Base-by-base conservation (phyloP, 2,113 vertebrate genomes). In the Nibea coibor region DNA sequence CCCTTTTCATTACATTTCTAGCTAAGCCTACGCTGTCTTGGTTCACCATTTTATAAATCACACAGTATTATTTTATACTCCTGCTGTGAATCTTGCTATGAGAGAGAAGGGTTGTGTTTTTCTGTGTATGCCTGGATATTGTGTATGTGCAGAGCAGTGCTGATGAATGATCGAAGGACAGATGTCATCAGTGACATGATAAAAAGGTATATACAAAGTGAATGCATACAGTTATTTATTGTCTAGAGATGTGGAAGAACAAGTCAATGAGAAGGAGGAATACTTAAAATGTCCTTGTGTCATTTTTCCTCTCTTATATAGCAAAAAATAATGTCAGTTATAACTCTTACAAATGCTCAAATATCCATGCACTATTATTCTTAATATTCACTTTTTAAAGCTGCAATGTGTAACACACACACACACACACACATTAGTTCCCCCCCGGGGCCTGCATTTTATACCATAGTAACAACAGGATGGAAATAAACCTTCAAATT, bases 31-130 rank as follows among this genome's bases (percentile, higher is more conserved):
- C 22, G 19, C 43, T 53, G 24, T 47, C 54, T 82, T 65, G 64
- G 51, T 61, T 61, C 24, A 1, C 45, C 10, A 7, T 72, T 62
- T 65, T 75, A 83, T 80, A 64, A 84, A 83, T 67, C 62, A 61
- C 43, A 17, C 58, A 22, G 45, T 45, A 5, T 65, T 62, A 19
- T 75, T 83, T 57, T 19, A 22, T n/a, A 54, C 50, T 59, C 64
- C 66, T 39, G 12, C 42, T 26, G 59, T 69, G 50, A n/a, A 4
- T 63, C n/a, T 50, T 5, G 51, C 20, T 48, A 57, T 28, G 45
- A 47, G 57, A 87, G 58, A 62, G 39, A 24, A 22, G 28, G 66
- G 7, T 35, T 35, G 56, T 58, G 67, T 72, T 76, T 64, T 72
- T 48, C 64, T 22, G n/a, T 56, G 14, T 8, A 5, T n/a, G 28